These are phyloP conservation scores for Galago senegalensis DNA, from an alignment of 2,797 vertebrate genomes.

Conservation along the genomic window DNA sequence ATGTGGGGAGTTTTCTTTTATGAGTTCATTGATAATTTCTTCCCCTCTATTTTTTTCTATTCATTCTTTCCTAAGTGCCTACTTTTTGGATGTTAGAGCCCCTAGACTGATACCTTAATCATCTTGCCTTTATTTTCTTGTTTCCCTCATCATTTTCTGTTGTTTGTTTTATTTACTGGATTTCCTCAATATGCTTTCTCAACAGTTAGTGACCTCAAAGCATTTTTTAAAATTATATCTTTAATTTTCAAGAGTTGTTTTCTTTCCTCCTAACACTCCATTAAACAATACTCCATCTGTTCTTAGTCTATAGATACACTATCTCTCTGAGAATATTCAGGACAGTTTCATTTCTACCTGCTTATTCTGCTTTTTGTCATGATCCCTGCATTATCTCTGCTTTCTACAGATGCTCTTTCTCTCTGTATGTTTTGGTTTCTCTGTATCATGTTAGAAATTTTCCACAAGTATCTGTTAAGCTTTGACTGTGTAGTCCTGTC, in stretches of 20 bases:
- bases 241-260: slow-evolving; percentile 26
- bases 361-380: slow-evolving; percentile 34
- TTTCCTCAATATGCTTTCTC: slow-evolving; percentile 13
- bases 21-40: slow-evolving; percentile 33
- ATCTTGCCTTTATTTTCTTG: not conserved
- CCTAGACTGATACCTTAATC: not conserved
- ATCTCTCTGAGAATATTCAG: slow-evolving; percentile 6
- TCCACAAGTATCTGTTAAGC: not conserved
- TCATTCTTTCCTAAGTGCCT: not conserved
- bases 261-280: not conserved
- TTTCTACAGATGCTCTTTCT: not conserved
- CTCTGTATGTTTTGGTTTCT: slow-evolving; percentile 7
- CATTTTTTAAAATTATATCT: slow-evolving; percentile 30
- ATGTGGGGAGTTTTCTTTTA: not conserved
- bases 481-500: not conserved
- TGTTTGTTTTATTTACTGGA: slow-evolving; percentile 53
- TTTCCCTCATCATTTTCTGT: not conserved
- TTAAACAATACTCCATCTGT: not conserved
- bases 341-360: not conserved
- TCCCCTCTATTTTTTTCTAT: not conserved
- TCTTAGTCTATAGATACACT: slow-evolving; percentile 40
- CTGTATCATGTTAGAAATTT: not conserved
- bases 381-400: not conserved
- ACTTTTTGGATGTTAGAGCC: not conserved
- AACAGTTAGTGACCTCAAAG: slow-evolving; percentile 43